A percentile compares a stretch with the other conserved stretches of the same genome.
Conservation (phyloP, 30 jellyfish, hydroid and myxozoan species). For the Aurelia sp. region DNA sequence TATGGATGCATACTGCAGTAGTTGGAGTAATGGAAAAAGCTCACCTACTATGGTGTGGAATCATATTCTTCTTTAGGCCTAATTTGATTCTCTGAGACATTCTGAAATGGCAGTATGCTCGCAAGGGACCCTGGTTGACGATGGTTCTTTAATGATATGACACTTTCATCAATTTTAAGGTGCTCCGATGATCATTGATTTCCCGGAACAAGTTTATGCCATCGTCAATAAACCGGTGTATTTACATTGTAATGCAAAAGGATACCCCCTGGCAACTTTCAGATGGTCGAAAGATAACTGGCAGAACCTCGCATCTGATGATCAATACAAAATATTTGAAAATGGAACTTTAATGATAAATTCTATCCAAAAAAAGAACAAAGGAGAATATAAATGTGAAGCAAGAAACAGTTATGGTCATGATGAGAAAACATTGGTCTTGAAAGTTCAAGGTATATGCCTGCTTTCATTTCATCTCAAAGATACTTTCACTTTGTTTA, state of each 20-base stretch:
- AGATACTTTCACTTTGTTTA: background rate
- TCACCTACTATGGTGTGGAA: too few relatives aligned
- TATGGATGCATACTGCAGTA: too few relatives aligned
- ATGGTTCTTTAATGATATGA: too few relatives aligned
- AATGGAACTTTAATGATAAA: conserved; percentile 82
- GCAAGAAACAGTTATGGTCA: conserved; percentile 73
- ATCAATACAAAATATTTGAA: conserved; percentile 49
- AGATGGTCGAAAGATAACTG: conserved; percentile 80
- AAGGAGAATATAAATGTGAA: conserved; percentile 76
- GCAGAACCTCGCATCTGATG: conserved; percentile 29
- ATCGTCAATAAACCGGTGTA: conserved; percentile 55
- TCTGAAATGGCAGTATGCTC: too few relatives aligned
- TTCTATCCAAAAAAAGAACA: conserved; percentile 57
- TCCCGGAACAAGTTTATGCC: conserved; percentile 56
- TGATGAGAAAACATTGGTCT: conserved; percentile 39
- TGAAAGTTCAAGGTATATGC: conserved; percentile 69
- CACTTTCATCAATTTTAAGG: conserved; percentile 43
- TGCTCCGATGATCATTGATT: conserved; percentile 74
- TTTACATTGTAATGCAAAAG: conserved; percentile 84
- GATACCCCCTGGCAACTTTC: conserved; percentile 74
- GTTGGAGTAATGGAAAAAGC: too few relatives aligned
- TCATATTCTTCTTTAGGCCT: too few relatives aligned
- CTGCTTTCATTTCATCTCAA: background rate
- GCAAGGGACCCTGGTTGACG: too few relatives aligned
- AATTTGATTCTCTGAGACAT: too few relatives aligned